Percentiles rank a stretch among this genome's conserved stretches.
Evolutionary conservation across 2,113 vertebrate genomes (phyloP).

Genomic region (Phalacrocorax aristotelis): DNA sequence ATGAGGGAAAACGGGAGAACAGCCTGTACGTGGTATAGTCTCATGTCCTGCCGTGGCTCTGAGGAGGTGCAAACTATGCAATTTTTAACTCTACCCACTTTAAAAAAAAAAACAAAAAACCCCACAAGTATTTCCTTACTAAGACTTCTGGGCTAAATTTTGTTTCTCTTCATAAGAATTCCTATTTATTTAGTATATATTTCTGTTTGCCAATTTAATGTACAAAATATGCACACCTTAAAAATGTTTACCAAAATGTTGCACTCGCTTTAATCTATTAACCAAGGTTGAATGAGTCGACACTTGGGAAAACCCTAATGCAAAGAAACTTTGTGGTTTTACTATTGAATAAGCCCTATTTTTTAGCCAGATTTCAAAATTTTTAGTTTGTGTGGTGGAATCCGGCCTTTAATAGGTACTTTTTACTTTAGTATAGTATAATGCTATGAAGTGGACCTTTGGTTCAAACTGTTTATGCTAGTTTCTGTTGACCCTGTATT

Average conservation of each 20-base stretch:
- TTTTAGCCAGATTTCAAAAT: not conserved
- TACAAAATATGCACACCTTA: not conserved
- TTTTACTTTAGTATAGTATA: not conserved
- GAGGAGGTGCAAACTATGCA: not conserved
- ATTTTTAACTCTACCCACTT: not conserved
- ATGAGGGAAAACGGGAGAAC: not conserved
- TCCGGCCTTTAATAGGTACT: not conserved
- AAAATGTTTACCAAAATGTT: not conserved
- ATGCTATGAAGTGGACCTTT: not conserved
- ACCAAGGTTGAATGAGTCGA: not conserved
- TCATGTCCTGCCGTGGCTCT: not conserved
- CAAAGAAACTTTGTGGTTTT: not conserved
- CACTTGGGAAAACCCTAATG: not conserved
- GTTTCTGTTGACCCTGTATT: not conserved
- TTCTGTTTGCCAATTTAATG: not conserved
- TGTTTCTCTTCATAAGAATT: not conserved
- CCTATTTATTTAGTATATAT: not conserved
- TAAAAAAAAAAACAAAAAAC: not conserved
- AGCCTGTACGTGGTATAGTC: too few species aligned
- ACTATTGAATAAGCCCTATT: not conserved
- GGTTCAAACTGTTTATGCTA: not conserved
- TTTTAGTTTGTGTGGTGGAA: not conserved
- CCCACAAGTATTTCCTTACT: not conserved
- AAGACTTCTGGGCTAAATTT: not conserved
- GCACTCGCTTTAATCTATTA: not conserved